Percentiles rank a stretch among this genome's conserved stretches.
phyloP scores from a whole-genome alignment of 2,888 invertebrate species.

The Choreutis nemorana region DNA sequence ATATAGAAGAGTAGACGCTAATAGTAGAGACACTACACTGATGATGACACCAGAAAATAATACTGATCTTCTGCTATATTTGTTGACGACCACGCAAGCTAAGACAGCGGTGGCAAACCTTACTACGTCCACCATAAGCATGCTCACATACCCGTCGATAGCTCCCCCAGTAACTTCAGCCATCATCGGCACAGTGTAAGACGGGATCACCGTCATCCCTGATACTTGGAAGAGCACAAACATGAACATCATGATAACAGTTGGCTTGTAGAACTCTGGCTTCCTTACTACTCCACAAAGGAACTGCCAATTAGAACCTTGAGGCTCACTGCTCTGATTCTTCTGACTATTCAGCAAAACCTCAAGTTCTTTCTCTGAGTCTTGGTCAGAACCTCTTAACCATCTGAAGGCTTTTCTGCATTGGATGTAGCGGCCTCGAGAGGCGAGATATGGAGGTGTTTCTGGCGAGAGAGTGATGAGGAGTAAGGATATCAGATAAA shows the following conservation, averaged over 20 bases:
- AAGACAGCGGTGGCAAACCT: slow-evolving; percentile 67
- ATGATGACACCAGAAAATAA: slow-evolving; percentile 68
- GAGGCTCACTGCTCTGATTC: slow-evolving; percentile 32
- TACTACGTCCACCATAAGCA: slow-evolving; percentile 70
- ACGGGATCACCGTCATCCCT: slow-evolving; percentile 74
- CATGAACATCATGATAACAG: slow-evolving; percentile 69
- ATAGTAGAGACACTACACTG: slow-evolving; percentile 62
- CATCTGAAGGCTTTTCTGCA: slow-evolving; percentile 67
- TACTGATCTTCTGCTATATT: slow-evolving; percentile 66
- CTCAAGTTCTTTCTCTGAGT: slow-evolving; percentile 53
- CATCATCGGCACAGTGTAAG: slow-evolving; percentile 73
- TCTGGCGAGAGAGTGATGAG: slow-evolving; percentile 67
- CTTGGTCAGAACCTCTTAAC: slow-evolving; percentile 59
- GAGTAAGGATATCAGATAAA: slow-evolving; percentile 56
- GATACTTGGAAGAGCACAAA: slow-evolving; percentile 74
- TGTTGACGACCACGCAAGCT: slow-evolving; percentile 69
- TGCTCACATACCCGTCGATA: slow-evolving; percentile 69
- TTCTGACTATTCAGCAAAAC: slow-evolving; percentile 42
- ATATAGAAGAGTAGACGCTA: slow-evolving; percentile 50
- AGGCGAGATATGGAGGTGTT: slow-evolving; percentile 72
- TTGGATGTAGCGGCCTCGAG: slow-evolving; percentile 55
- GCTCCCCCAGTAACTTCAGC: slow-evolving; percentile 62
- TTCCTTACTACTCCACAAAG: slow-evolving; percentile 30
- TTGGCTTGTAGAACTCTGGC: slow-evolving; percentile 68
- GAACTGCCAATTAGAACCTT: slow-evolving; percentile 30